A percentile compares a stretch with the other conserved stretches of the same genome.
Evolutionary conservation across 2,888 invertebrate species (phyloP).

Genomic region (Crematogaster levior): DNA sequence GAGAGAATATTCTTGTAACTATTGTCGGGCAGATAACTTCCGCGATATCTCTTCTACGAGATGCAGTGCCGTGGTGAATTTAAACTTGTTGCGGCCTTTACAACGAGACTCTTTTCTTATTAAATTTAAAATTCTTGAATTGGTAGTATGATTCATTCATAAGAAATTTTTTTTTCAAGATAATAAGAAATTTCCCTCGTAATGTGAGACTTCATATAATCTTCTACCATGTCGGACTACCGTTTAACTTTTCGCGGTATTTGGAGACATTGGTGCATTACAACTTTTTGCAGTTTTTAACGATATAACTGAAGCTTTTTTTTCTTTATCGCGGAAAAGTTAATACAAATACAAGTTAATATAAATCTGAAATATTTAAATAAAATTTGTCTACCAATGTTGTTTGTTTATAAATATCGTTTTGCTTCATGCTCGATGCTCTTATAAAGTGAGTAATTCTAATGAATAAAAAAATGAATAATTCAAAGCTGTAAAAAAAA

Average conservation of each 20-base stretch:
- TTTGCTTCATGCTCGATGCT: too few species aligned
- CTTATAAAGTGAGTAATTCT: not conserved
- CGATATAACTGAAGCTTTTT: not conserved
- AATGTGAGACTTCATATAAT: not conserved
- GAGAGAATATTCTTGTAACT: slow-evolving; percentile 34
- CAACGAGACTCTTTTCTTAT: slow-evolving; percentile 10
- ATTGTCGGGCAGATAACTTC: slow-evolving; percentile 42
- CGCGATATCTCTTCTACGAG: slow-evolving; percentile 38
- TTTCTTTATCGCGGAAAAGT: not conserved
- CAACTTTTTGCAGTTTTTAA: not conserved
- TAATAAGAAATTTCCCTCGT: not conserved
- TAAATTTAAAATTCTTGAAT: slow-evolving; percentile 37
- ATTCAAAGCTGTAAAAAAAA: not conserved
- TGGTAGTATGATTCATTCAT: slow-evolving; percentile 34
- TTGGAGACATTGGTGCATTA: not conserved
- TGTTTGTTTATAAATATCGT: not conserved
- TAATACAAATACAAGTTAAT: not conserved
- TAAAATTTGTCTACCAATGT: not conserved
- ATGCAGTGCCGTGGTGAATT: slow-evolving; percentile 28
- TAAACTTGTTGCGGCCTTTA: slow-evolving; percentile 44
- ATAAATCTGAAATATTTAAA: not conserved
- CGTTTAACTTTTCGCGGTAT: not conserved
- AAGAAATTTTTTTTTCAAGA: not conserved
- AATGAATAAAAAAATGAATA: not conserved
- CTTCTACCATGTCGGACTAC: not conserved